Evolutionary conservation across 2,797 vertebrate species (phyloP).

Genomic region (Anisognathus igniventris): DNA sequence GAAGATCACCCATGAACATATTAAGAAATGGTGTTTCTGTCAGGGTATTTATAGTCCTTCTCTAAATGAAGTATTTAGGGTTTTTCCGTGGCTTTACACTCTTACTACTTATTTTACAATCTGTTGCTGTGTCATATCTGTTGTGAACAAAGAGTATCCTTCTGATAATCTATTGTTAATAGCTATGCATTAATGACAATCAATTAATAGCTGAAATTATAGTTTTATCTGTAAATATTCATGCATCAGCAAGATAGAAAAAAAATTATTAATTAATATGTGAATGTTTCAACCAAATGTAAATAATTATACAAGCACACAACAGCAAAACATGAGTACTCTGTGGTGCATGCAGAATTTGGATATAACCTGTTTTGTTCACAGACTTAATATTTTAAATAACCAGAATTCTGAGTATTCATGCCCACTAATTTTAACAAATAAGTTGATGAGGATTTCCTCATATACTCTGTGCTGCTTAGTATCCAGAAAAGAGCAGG

Average conservation of each 20-base stretch:
- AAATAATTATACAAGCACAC: background rate
- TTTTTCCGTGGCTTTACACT: background rate
- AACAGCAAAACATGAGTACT: background rate
- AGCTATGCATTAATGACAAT: background rate
- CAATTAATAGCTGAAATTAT: background rate
- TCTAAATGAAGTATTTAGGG: background rate
- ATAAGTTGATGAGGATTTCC: background rate
- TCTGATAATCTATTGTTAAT: background rate
- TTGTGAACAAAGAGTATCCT: background rate
- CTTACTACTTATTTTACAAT: background rate
- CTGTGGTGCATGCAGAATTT: background rate
- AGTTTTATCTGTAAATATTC: background rate
- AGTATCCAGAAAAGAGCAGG: background rate
- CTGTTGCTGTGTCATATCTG: background rate
- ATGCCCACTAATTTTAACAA: background rate
- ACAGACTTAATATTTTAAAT: background rate
- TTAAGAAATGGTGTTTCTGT: background rate
- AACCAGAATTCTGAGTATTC: background rate
- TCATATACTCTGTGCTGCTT: background rate
- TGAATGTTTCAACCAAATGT: background rate
- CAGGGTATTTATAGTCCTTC: background rate
- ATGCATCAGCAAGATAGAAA: background rate
- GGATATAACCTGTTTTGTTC: background rate
- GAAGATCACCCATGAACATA: background rate
- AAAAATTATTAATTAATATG: background rate